Percentiles rank a stretch among this genome's conserved stretches.
Evolutionary conservation across 2,888 invertebrate species (phyloP).

Genomic region (Tyria jacobaeae): DNA sequence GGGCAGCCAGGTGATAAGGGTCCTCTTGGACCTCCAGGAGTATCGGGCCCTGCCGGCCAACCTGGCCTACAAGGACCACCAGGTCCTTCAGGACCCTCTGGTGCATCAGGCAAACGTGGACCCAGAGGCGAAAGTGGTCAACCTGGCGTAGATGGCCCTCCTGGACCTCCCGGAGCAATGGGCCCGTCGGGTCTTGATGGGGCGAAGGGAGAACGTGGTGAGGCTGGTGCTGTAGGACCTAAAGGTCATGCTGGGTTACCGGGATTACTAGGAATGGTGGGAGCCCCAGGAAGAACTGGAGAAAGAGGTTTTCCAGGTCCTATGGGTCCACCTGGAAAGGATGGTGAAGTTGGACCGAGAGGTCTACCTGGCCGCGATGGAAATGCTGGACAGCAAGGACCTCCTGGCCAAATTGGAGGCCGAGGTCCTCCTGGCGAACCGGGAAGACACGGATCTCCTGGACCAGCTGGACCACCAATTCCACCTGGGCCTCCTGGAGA

Average conservation of each 20-base stretch:
- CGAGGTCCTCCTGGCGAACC: constrained; percentile 90
- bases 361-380: constrained; percentile 87
- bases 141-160: constrained; percentile 91
- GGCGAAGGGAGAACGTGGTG: constrained; percentile 87
- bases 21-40: constrained; percentile 88
- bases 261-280: constrained; percentile 93
- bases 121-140: constrained; percentile 90
- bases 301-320: constrained; percentile 89
- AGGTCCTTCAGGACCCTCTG: constrained; percentile 88
- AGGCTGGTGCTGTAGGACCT: constrained; percentile 89
- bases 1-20: constrained; percentile 93
- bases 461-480: constrained; percentile 90
- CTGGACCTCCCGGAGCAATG: constrained; percentile 92
- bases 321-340: constrained; percentile 91
- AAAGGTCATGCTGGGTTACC: constrained; percentile 95
- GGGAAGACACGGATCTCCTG: constrained; percentile 88
- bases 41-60: constrained; percentile 88
- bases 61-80: constrained; percentile 91
- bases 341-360: constrained; percentile 91
- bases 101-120: constrained; percentile 90
- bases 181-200: constrained; percentile 93
- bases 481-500: constrained; percentile 93
- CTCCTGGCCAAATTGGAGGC: constrained; percentile 89
- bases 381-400: constrained; percentile 85
- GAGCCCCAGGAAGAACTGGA: constrained; percentile 88